Evolutionary conservation across 2,888 invertebrate species (phyloP).

Genomic region (Nysson spinosus): DNA sequence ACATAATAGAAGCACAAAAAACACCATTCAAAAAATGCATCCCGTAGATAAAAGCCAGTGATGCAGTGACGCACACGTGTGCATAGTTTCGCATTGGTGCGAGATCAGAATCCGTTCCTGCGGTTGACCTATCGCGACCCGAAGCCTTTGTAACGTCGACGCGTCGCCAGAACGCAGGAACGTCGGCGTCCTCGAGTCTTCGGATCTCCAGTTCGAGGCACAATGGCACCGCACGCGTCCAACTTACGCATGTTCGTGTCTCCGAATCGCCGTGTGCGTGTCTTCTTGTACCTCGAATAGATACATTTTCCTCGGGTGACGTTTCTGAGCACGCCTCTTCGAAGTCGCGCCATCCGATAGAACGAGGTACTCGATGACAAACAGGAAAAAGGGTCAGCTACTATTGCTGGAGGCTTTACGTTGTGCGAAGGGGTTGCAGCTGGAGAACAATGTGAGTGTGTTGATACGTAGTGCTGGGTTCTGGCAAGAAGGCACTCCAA

Average conservation of each 20-base stretch:
- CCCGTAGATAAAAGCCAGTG: background rate
- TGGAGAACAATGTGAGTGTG: too few species aligned
- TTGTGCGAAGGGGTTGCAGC: too few species aligned
- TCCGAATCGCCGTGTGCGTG: constrained; percentile 7
- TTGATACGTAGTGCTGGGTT: too few species aligned
- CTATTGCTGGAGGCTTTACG: constrained; percentile 20
- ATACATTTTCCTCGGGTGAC: constrained; percentile 36
- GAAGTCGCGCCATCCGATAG: constrained; percentile 14
- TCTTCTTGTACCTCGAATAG: constrained; percentile 35
- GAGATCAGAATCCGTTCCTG: constrained; percentile 47
- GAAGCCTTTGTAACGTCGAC: constrained; percentile 50
- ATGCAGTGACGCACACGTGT: constrained; percentile 1
- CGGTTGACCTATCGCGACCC: constrained; percentile 53
- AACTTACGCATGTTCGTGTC: constrained; percentile 15
- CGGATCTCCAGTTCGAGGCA: constrained; percentile 32
- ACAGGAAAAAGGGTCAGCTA: constrained; percentile 25
- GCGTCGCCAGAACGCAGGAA: constrained; percentile 31
- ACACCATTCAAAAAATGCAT: constrained; percentile 1
- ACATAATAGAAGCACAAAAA: too few species aligned
- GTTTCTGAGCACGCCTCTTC: constrained; percentile 42
- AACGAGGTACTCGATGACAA: constrained; percentile 25
- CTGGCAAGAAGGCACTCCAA: too few species aligned
- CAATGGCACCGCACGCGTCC: constrained; percentile 46
- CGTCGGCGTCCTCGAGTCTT: constrained; percentile 39
- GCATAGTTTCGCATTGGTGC: constrained; percentile 18